Evolutionary conservation across 1,140 invertebrate species (phyloP), one percentile per base, ranked within the genome.

Genomic region (Procambarus clarkii): DNA sequence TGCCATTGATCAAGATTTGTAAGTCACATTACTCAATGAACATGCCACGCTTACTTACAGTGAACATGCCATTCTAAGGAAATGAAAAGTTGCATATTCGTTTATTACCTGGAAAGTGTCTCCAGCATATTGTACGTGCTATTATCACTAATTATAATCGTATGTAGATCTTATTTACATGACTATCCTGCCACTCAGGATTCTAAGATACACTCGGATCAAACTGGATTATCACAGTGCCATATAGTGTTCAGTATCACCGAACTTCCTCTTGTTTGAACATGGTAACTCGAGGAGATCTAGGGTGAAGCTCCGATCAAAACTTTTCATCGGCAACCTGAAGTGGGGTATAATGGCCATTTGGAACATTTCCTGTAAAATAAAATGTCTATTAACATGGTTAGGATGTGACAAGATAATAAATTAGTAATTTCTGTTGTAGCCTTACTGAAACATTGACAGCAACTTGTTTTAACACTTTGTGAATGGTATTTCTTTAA

Each of bases 341-440:
- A 18, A 92, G 82, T 34, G 91, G 91, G 15, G 86, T 86, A 69
- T 92, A 92, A 79, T 89, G 86, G 77, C 91, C 91, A 86, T 92
- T 92, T 44, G 91, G 76, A n/a, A 92, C 45, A 64, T 88, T 88
- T 48, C 91, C 91, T 92, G 86, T 11, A n/a, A 54, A 78, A 3
- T n/a, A 54, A 64, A 64, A 84, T 8, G 8, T 54, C 34, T 34
- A 34, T 34, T 34, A 34, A 34, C 34, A 34, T 34, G 34, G 34
- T 1, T 34, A 34, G 34, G 34, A 34, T 34, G 34, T 34, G 34
- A 34, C 34, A 34, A 34, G 34, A 34, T 34, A 34, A 34, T 34
- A 34, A 34, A 34, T 34, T 34, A 34, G 34, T 34, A 34, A 34
- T 34, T 34, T 34, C 34, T 34, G 34, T 34, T 34, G 34, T 34